These are phyloP conservation scores for Metacarcinus magister DNA, from an alignment of 2,888 invertebrate species.

Conservation along the genomic window DNA sequence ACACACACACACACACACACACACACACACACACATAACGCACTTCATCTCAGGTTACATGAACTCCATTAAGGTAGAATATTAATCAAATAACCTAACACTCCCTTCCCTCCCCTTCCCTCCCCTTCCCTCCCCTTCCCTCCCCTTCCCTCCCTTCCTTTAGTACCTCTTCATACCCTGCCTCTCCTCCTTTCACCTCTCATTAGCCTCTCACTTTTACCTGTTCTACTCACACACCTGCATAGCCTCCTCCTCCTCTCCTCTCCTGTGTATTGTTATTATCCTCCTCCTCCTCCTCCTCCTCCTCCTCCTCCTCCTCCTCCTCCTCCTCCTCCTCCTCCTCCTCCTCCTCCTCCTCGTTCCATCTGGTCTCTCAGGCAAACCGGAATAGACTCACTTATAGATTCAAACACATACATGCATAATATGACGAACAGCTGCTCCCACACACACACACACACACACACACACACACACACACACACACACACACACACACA, in stretches of 20 bases:
- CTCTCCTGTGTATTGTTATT: too few relatives aligned
- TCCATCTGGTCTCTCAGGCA: too few relatives aligned
- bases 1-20: constrained; percentile 32
- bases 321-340: constrained; percentile 17
- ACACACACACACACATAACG: neutral
- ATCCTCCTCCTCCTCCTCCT: neutral
- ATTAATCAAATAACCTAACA: neutral
- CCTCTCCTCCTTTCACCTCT: neutral
- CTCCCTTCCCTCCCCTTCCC: neutral
- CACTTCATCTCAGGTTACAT: neutral
- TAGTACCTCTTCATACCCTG: too few relatives aligned
- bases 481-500: too few relatives aligned
- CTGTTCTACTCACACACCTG: too few relatives aligned
- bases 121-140: neutral
- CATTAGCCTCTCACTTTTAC: neutral
- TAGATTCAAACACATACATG: neutral
- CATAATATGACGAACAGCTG: too few relatives aligned
- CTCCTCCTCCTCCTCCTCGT: neutral
- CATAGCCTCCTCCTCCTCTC: too few relatives aligned
- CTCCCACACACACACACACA: too few relatives aligned
- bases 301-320: neutral
- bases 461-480: too few relatives aligned
- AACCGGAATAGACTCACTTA: neutral
- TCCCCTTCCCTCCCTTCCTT: too few relatives aligned
- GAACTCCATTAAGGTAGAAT: constrained; percentile 16